Evolutionary conservation across 2,113 vertebrate species (phyloP).

Genomic region (Zapornia atra): DNA sequence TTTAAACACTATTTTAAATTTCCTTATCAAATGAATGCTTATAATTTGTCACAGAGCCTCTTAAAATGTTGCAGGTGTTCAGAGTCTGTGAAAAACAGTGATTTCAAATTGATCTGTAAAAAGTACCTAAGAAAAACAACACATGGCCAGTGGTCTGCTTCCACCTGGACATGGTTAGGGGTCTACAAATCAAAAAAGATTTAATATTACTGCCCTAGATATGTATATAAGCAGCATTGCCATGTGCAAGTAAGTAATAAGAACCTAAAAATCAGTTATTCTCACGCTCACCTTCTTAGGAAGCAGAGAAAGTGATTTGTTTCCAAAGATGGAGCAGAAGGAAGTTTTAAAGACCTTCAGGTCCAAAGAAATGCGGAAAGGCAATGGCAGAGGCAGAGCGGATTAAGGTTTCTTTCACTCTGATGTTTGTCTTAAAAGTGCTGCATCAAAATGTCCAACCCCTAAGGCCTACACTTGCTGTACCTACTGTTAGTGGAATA

Average conservation of each 20-base stretch:
- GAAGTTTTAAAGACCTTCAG: neutral
- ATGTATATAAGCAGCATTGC: accelerated
- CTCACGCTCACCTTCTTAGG: neutral
- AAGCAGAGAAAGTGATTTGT: neutral
- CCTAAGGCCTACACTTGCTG: neutral
- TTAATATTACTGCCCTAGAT: neutral
- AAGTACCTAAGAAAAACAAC: neutral
- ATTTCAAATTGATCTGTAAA: neutral
- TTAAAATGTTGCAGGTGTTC: neutral
- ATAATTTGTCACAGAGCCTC: neutral
- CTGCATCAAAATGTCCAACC: neutral
- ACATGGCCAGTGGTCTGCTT: neutral
- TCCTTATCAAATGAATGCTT: neutral
- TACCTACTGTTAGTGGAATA: neutral
- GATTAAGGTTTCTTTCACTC: neutral
- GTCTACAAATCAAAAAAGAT: neutral
- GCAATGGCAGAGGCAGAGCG: neutral
- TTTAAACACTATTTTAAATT: neutral
- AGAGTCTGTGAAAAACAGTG: neutral
- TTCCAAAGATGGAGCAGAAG: neutral
- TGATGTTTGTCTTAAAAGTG: neutral
- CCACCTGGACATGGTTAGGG: neutral
- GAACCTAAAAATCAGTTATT: neutral
- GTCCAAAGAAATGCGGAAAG: neutral
- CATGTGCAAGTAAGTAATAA: neutral